Percentiles rank a stretch among this genome's conserved stretches.
These are phyloP conservation scores for Lepidothrix coronata DNA, from an alignment of 2,113 vertebrate genomes.

Conservation along the genomic window DNA sequence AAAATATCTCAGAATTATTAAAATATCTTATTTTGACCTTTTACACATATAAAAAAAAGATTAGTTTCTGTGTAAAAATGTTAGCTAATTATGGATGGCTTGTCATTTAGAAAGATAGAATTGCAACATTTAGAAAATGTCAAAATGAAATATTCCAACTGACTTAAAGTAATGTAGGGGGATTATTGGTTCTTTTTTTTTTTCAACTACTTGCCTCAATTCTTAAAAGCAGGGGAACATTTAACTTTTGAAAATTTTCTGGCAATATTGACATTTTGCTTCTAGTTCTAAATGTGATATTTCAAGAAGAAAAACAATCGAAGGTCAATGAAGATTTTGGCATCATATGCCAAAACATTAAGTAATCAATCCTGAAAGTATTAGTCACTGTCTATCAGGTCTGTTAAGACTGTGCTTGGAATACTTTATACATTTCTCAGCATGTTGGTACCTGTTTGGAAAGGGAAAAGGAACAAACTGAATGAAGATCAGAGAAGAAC, in stretches of 20 bases:
- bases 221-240: background rate
- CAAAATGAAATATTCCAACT: background rate
- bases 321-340: background rate
- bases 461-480: background rate
- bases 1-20: background rate
- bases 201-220: background rate
- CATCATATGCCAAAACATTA: background rate
- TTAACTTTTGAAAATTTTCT: background rate
- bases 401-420: background rate
- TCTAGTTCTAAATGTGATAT: background rate
- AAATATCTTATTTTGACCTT: background rate
- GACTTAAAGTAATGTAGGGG: background rate
- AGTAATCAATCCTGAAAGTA: background rate
- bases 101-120: background rate
- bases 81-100: background rate
- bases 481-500: background rate
- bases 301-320: background rate
- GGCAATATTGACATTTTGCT: background rate
- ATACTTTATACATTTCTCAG: background rate
- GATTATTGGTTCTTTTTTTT: background rate
- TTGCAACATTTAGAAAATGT: background rate
- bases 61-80: background rate
- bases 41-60: background rate
- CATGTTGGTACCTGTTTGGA: background rate
- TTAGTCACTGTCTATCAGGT: slow-evolving; percentile 6